Percentiles rank a stretch among this genome's conserved stretches.
Evolutionary conservation across 1,140 invertebrate genomes (phyloP).

Genomic region (Camponotus pennsylvanicus): DNA sequence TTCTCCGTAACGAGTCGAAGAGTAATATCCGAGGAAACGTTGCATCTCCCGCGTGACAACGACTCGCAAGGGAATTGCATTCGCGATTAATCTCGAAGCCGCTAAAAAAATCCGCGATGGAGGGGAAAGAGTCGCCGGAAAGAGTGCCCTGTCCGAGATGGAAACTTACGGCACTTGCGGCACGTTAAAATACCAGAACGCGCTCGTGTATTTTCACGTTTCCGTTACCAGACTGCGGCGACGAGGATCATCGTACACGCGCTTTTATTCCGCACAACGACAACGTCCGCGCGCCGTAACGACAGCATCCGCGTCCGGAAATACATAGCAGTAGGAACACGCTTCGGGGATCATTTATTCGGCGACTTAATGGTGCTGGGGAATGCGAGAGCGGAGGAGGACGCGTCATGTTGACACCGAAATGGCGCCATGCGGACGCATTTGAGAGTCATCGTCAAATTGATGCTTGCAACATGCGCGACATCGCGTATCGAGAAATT

Average conservation of each 20-base stretch:
- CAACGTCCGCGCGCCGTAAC: constrained; percentile 14
- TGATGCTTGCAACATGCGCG: constrained; percentile 62
- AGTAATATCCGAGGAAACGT: constrained; percentile 47
- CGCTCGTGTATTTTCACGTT: constrained; percentile 63
- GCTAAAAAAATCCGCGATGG: constrained; percentile 40
- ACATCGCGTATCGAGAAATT: constrained; percentile 31
- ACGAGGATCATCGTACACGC: constrained; percentile 29
- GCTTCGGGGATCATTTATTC: constrained; percentile 75
- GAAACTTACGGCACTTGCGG: constrained; percentile 37
- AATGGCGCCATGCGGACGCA: constrained; percentile 57
- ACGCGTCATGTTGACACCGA: constrained; percentile 72
- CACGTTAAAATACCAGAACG: constrained; percentile 56
- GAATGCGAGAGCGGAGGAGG: constrained; percentile 53
- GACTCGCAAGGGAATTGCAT: constrained; percentile 49
- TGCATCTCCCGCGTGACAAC: constrained; percentile 27
- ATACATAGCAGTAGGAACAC: constrained; percentile 67
- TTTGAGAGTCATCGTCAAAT: constrained; percentile 67
- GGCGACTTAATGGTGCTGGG: constrained; percentile 71
- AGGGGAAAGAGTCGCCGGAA: not conserved
- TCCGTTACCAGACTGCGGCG: constrained; percentile 57
- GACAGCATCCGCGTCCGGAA: constrained; percentile 68
- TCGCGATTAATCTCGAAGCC: constrained; percentile 57
- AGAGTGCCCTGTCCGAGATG: constrained; percentile 8
- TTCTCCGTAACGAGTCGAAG: constrained; percentile 45
- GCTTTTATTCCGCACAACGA: constrained; percentile 71